Evolutionary conservation across 2,888 invertebrate species (phyloP), one percentile per base, ranked within the genome.

Genomic region (Rhamphomyia laevipes): DNA sequence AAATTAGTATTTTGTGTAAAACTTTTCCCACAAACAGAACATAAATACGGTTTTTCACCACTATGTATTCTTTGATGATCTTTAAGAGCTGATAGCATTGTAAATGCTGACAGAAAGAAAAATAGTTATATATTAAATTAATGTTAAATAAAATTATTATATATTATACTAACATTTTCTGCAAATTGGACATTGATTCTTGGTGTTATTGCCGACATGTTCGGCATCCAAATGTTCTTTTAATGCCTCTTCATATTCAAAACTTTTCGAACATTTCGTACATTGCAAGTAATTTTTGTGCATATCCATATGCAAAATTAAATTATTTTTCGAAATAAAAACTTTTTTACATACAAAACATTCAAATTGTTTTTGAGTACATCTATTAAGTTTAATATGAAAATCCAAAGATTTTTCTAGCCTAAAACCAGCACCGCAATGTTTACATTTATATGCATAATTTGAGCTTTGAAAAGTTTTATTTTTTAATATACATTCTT

Each of bases 1-100:
- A 80, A 59, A 58, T 80, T 79, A 0, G 76, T 76, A 57, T 76
- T 78, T 60, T 80, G 79, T 43, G 75, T 76, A 49, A 80, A 79
- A 42, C 75, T 74, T 41, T 69, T 65, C 0, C 75, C 75, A 31
- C 76, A 76, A 1, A 72, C 68, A 0, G 74, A 72, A 53, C 75
- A 76, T 0, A 77, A 59, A 51, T 73, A 78, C 0, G 79, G 79
- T 31, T 76, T 76, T 57, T 79, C 79, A 0, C 78, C 78, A 0
- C 76, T 78, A 51, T 78, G 78, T 0, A 66, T 60, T 4, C 78
- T 63, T 57, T 77, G 64, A 57, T 80, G 79, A 54, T 79, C 79
- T 30, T 73, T 77, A 38, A 80, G 59, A 0, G 79, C 76, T 1
- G 78, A 77, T 13, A 74, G 54, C 76, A 79, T 77, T 1, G 72